A percentile compares a stretch with the other conserved stretches of the same genome.
These are phyloP conservation scores for Harlomillsia oculata DNA, from an alignment of 1,140 invertebrate genomes.

Conservation along the genomic window DNA sequence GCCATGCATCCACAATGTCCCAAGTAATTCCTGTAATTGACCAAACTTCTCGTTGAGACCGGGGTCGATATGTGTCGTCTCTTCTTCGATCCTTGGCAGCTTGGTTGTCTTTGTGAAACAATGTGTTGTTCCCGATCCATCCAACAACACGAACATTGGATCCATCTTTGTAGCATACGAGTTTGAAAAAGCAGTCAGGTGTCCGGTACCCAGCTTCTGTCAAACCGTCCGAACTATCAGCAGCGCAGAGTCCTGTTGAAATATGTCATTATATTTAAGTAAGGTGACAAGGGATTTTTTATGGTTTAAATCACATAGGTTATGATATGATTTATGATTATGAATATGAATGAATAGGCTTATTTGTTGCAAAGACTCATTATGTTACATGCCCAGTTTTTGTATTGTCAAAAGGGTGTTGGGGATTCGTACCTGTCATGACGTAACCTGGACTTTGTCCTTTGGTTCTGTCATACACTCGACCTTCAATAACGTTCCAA, in stretches of 20 bases:
- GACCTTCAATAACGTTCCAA: conserved; percentile 4
- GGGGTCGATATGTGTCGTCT: not conserved
- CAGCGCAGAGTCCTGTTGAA: conserved; percentile 1
- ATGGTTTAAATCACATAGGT: too few relatives aligned
- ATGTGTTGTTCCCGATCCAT: conserved; percentile 12
- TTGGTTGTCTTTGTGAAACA: not conserved
- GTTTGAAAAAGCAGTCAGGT: conserved; percentile 11
- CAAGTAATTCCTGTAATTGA: not conserved
- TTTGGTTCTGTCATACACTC: not conserved
- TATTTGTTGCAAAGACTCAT: too few relatives aligned
- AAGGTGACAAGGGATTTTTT: too few relatives aligned
- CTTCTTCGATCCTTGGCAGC: not conserved
- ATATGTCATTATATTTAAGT: too few relatives aligned
- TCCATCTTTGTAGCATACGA: conserved; percentile 15
- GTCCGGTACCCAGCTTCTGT: conserved; percentile 1
- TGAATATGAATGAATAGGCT: too few relatives aligned
- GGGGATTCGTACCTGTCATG: too few relatives aligned
- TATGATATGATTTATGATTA: too few relatives aligned
- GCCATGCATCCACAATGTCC: conserved; percentile 6
- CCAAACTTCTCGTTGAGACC: conserved; percentile 15
- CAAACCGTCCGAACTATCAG: not conserved
- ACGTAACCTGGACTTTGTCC: not conserved
- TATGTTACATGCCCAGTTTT: too few relatives aligned
- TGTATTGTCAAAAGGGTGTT: too few relatives aligned
- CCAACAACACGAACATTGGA: conserved; percentile 4